A percentile compares a stretch with the other conserved stretches of the same genome.
Evolutionary conservation across 2,888 invertebrate species (phyloP).

Genomic region (Clostera curtula): DNA sequence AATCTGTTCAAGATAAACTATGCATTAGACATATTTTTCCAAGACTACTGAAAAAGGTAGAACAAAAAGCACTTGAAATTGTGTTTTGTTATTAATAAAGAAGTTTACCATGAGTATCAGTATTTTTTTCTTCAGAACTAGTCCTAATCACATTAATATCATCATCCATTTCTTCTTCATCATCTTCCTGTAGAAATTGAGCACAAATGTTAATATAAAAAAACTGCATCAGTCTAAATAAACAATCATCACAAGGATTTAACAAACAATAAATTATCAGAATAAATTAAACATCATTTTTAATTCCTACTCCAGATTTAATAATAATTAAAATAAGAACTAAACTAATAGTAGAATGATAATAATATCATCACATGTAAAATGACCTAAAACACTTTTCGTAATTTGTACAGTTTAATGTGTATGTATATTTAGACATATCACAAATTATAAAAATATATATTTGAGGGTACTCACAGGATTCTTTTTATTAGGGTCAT

Average conservation of each 20-base stretch:
- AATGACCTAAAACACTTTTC: no score
- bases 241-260: no score
- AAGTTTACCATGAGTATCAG: constrained; percentile 44
- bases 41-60: neutral
- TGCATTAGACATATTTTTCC: no score
- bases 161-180: constrained; percentile 55
- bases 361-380: neutral
- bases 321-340: constrained; percentile 4
- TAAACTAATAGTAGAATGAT: neutral
- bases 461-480: constrained; percentile 35
- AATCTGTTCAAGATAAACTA: no score
- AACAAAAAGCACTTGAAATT: neutral
- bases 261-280: no score
- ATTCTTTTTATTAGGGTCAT: constrained; percentile 53
- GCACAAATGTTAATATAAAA: neutral
- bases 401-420: no score
- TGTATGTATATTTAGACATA: no score
- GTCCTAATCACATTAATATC: constrained; percentile 34
- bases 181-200: constrained; percentile 38
- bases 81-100: constrained; percentile 1
- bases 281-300: no score
- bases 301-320: no score
- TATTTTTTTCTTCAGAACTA: constrained; percentile 39
- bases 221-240: no score
- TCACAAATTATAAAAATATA: neutral